phyloP scores from a whole-genome alignment of 2,888 invertebrate species.

The Orthonevra nobilis region DNA sequence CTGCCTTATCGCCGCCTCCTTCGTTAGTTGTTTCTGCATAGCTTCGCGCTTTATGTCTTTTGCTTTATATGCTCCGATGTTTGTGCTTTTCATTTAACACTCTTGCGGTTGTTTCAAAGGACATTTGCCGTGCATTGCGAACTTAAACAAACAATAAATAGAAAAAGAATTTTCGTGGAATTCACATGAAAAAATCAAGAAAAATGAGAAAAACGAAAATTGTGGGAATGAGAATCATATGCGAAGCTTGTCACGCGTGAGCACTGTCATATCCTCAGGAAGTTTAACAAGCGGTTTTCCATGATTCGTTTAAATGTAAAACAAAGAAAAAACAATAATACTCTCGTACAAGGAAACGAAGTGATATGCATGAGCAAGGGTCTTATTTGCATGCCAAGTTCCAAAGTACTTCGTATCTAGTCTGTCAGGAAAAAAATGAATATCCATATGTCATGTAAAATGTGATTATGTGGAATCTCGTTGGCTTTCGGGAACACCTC shows the following conservation, averaged over 20 bases:
- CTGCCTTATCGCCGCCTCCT: neutral
- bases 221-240: neutral
- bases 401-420: too few relatives aligned
- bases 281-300: slow-evolving; percentile 29
- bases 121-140: slow-evolving; percentile 34
- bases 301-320: neutral
- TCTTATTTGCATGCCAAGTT: too few relatives aligned
- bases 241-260: slow-evolving; percentile 43
- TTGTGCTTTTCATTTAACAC: slow-evolving; percentile 60
- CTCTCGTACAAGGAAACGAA: too few relatives aligned
- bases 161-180: slow-evolving; percentile 47
- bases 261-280: slow-evolving; percentile 51
- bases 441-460: too few relatives aligned
- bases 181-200: slow-evolving; percentile 34
- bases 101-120: slow-evolving; percentile 39
- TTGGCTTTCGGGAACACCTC: too few relatives aligned
- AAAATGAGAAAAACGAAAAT: slow-evolving; percentile 3
- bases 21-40: slow-evolving; percentile 2
- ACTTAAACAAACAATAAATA: slow-evolving; percentile 57
- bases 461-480: too few relatives aligned
- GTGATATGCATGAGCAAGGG: too few relatives aligned
- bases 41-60: neutral
- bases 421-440: too few relatives aligned
- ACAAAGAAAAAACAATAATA: too few relatives aligned
- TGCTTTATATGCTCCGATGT: slow-evolving; percentile 27